A percentile compares a stretch with the other conserved stretches of the same genome.
Evolutionary conservation across 2,113 vertebrate species (phyloP).

Genomic region (Chaetops frenatus): DNA sequence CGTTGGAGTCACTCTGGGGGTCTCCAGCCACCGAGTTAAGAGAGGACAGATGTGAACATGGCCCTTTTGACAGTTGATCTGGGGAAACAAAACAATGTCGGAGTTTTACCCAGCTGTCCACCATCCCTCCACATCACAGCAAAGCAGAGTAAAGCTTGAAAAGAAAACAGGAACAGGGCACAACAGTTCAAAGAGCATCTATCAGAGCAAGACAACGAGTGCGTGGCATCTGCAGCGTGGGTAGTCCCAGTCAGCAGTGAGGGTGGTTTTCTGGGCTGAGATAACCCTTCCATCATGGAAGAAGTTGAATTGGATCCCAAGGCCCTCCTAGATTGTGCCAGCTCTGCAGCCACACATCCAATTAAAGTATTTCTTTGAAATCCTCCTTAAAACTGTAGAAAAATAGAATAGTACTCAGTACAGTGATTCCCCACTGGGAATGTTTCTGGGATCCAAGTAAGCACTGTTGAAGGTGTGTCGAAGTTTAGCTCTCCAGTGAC

Average conservation of each 20-base stretch:
- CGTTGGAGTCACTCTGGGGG: slow-evolving; percentile 60
- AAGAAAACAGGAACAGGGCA: neutral
- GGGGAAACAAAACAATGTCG: neutral
- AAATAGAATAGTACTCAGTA: neutral
- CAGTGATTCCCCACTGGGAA: neutral
- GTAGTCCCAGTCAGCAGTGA: neutral
- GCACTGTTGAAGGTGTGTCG: neutral
- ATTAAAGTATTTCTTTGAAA: neutral
- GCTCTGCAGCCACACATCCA: neutral
- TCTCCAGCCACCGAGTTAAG: slow-evolving; percentile 70
- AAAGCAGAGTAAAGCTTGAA: neutral
- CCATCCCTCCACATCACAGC: neutral
- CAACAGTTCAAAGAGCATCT: neutral
- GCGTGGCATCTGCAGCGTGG: neutral
- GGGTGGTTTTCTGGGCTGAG: neutral
- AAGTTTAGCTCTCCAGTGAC: neutral
- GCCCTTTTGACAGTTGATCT: slow-evolving; percentile 80
- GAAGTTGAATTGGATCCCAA: neutral
- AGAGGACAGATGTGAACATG: slow-evolving; percentile 78
- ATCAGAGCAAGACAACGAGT: neutral
- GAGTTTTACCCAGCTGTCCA: neutral
- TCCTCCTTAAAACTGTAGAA: neutral
- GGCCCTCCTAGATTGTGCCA: neutral
- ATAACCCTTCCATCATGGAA: neutral
- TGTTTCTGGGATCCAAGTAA: neutral